Evolutionary conservation across 1,140 invertebrate genomes (phyloP).

Genomic region (Pogonomyrmex californicus): DNA sequence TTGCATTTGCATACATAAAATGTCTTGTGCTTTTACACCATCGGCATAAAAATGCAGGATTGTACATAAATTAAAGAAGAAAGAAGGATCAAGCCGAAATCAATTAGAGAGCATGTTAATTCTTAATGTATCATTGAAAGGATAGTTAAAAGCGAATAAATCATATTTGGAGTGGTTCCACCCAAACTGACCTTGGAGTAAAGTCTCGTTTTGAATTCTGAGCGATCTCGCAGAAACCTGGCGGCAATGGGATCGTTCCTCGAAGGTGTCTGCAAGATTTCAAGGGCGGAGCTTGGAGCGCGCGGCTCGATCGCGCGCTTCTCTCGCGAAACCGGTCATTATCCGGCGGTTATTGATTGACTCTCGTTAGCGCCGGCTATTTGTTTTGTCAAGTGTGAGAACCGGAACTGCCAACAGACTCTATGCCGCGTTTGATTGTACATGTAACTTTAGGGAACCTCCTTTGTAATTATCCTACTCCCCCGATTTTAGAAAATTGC

Average conservation of each 20-base stretch:
- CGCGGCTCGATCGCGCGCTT: constrained; percentile 76
- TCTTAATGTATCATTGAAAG: constrained; percentile 29
- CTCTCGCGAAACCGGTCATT: constrained; percentile 80
- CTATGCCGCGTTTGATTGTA: background rate
- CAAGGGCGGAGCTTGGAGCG: constrained; percentile 78
- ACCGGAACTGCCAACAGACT: constrained; percentile 69
- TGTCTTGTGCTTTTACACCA: constrained; percentile 25
- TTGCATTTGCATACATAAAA: constrained; percentile 45
- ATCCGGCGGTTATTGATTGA: constrained; percentile 82
- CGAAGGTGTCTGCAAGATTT: constrained; percentile 76
- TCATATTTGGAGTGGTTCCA: constrained; percentile 24
- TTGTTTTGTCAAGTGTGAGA: constrained; percentile 79
- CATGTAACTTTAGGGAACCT: background rate
- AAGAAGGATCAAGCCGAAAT: constrained; percentile 2
- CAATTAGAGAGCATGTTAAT: background rate
- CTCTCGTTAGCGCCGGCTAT: constrained; percentile 78
- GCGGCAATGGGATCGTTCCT: constrained; percentile 63
- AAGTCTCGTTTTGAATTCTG: constrained; percentile 59
- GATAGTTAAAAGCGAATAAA: constrained; percentile 53
- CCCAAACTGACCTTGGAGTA: constrained; percentile 53
- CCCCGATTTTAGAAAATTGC: background rate
- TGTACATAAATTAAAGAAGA: background rate
- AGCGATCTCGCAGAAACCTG: constrained; percentile 32
- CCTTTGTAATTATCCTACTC: background rate
- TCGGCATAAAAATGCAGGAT: constrained; percentile 14